phyloP scores from a whole-genome alignment of 2,888 invertebrate genomes.

The Dorcus parallelipipedus region DNA sequence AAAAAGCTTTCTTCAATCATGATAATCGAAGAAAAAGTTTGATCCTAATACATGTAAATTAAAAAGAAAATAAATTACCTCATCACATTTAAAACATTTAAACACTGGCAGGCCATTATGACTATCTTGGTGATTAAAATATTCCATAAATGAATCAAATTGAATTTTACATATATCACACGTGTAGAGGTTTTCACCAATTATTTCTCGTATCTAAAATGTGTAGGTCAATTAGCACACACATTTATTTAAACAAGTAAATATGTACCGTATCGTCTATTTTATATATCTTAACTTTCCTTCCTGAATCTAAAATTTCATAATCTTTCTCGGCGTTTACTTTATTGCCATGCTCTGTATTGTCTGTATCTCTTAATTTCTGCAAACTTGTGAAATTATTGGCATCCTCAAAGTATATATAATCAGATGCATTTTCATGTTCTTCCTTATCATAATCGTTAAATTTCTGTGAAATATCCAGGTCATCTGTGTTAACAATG shows the following conservation, averaged over 20 bases:
- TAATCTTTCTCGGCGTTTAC: background rate
- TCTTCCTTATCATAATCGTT: background rate
- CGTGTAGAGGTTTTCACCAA: slow-evolving; percentile 22
- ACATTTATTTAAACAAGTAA: background rate
- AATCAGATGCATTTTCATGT: background rate
- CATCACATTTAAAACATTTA: slow-evolving; percentile 29
- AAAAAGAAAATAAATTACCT: slow-evolving; percentile 20
- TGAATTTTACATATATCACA: slow-evolving; percentile 29
- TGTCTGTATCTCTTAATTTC: background rate
- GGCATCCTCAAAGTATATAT: background rate
- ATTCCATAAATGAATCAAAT: slow-evolving; percentile 31
- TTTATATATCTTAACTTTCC: slow-evolving; percentile 14
- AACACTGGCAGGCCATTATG: slow-evolving; percentile 29
- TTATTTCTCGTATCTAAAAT: slow-evolving; percentile 20
- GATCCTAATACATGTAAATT: too few species aligned
- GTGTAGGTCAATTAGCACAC: background rate
- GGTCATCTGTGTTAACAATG: background rate
- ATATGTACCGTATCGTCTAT: slow-evolving; percentile 12
- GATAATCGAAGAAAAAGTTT: background rate
- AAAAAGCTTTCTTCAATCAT: too few species aligned
- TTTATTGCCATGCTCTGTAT: slow-evolving; percentile 1
- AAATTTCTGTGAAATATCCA: too few species aligned
- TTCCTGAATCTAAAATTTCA: background rate
- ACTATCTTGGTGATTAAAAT: slow-evolving; percentile 31
- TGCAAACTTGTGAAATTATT: background rate